Percentiles rank a stretch among this genome's conserved stretches.
Evolutionary conservation across 2,888 invertebrate genomes (phyloP).

Genomic region (Seladonia tumulorum): DNA sequence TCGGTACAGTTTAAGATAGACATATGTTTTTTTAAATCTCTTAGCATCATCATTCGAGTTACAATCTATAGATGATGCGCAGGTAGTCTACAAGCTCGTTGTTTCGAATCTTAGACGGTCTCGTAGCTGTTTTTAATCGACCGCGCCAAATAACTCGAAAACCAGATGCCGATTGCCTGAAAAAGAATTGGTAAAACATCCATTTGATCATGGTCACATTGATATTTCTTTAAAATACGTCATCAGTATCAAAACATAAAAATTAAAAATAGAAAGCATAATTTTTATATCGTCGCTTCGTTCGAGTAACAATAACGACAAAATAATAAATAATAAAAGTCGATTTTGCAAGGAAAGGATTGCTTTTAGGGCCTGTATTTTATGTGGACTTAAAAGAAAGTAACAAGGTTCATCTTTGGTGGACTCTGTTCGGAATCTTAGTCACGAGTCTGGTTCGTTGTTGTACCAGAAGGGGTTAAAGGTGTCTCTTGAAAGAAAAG

Average conservation of each 20-base stretch:
- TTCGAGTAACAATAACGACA: too few relatives aligned
- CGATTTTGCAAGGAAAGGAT: too few relatives aligned
- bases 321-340: too few relatives aligned
- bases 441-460: neutral
- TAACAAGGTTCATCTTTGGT: neutral
- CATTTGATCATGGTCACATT: neutral
- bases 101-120: slow-evolving; percentile 77
- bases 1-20: neutral
- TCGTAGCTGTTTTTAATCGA: slow-evolving; percentile 87
- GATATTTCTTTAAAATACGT: neutral
- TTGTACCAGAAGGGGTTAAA: neutral
- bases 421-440: neutral
- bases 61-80: neutral
- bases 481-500: neutral
- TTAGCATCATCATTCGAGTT: neutral
- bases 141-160: slow-evolving; percentile 87
- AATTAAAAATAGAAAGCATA: neutral
- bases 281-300: too few relatives aligned
- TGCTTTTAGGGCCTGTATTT: neutral
- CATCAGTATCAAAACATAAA: neutral
- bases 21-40: slow-evolving; percentile 9
- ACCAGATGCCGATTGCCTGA: slow-evolving; percentile 86
- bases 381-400: neutral
- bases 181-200: slow-evolving; percentile 29
- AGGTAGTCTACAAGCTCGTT: neutral